Evolutionary conservation across 2,113 vertebrate species (phyloP), one percentile per base, ranked within the genome.

Genomic region (Cyanoramphus novaezelandiae): DNA sequence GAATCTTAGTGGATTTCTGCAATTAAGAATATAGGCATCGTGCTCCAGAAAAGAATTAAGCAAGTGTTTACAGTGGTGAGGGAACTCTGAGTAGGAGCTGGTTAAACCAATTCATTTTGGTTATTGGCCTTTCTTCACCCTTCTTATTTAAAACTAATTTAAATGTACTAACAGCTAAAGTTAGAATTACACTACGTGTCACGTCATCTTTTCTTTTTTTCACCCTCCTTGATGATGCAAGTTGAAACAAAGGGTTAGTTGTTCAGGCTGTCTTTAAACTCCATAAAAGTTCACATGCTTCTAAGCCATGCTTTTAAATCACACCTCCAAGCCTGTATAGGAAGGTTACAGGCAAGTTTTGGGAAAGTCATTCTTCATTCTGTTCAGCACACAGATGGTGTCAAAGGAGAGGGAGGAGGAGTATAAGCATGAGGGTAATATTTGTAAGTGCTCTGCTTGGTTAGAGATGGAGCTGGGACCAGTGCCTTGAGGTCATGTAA

Each of bases 221-320:
- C 24, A 44, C 29, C 17, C 35, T 72, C 29, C 68, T 82, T 55
- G 41, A 64, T 74, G 74, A 7, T 76, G 17, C 77, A 68, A 82
- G 82, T 60, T 90, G 67, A 89, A 95, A 92, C 88, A 93, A 88
- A 84, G 52, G n/a, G 77, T 28, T 72, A 5, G 67, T 81, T 89
- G 44, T 82, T 72, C 82, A n/a, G 81, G 28, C 43, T 59, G 6
- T 35, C 13, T 82, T 53, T 91, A 86, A 96, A 77, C 83, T 81
- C 80, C 68, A 8, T 47, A 14, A 35, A 90, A 75, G 43, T 63
- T 90, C 23, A 28, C 8, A 2, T 79, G 49, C 87, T 76, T 41
- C 50, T 16, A 46, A 88, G 29, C 70, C 29, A 2, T 44, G 35
- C 85, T 86, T 83, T 88, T 44, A 84, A 81, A 83, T 91, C 69